phyloP scores from a whole-genome alignment of 2,888 invertebrate species.

The Orthonychiurus folsomi region DNA sequence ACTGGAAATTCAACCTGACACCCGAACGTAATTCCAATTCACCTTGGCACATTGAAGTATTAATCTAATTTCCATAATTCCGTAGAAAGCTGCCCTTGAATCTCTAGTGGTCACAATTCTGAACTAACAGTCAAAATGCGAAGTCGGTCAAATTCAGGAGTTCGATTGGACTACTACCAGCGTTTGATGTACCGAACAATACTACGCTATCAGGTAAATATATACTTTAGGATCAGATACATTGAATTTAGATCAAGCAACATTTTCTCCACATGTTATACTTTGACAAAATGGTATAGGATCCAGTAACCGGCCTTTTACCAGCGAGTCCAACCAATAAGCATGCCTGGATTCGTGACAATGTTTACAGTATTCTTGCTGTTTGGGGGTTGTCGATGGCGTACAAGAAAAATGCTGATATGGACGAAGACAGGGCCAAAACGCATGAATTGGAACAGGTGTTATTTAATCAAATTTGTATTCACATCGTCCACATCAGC shows the following conservation, averaged over 20 bases:
- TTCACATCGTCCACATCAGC: background rate
- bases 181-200: constrained; percentile 88
- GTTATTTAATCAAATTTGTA: constrained; percentile 16
- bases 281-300: constrained; percentile 51
- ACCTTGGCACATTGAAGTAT: too few relatives aligned
- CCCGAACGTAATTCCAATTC: too few relatives aligned
- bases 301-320: constrained; percentile 94
- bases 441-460: constrained; percentile 90
- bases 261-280: constrained; percentile 5
- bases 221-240: constrained; percentile 4
- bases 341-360: constrained; percentile 98
- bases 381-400: constrained; percentile 98
- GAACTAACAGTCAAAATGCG: constrained; percentile 65
- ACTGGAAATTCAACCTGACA: too few relatives aligned
- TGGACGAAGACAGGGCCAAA: constrained; percentile 96
- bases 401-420: constrained; percentile 96
- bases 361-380: constrained; percentile 90
- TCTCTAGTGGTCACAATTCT: too few relatives aligned
- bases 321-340: constrained; percentile 77
- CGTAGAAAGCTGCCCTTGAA: too few relatives aligned
- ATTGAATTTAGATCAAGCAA: background rate
- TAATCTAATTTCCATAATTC: too few relatives aligned
- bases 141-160: constrained; percentile 80
- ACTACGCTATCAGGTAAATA: constrained; percentile 63
- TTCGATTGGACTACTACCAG: constrained; percentile 92